Evolutionary conservation across 2,113 vertebrate species (phyloP), one percentile per base, ranked within the genome.

Genomic region (Micronisus gabar): DNA sequence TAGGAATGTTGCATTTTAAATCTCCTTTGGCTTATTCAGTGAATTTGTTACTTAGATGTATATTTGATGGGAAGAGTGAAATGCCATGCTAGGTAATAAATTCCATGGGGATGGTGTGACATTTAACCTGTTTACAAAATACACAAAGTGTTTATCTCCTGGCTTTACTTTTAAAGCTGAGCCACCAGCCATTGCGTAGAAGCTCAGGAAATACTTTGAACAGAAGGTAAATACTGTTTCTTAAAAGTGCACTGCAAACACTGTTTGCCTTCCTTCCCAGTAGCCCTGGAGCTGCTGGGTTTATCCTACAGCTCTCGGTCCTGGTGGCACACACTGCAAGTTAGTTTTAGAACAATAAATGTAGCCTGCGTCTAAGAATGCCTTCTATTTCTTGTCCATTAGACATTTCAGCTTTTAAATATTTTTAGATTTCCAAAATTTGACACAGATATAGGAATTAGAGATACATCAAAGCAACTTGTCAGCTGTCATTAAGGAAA

Each of bases 271-370:
- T 10, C 55, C 45, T 82, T 90, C 58, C 50, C 41, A 10, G 58
- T 15, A 62, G 71, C 14, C 41, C 63, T 62, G 62, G 41, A 81
- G 72, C 12, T 78, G 63, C 75, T 96, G 59, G 23, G n/a, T 91
- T 92, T 95, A 70, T 71, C 76, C 83, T 92, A 48, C 61, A 79
- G 80, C 76, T 97, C 30, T 78, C 18, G 87, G 75, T 94, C 88
- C 72, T 67, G 61, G n/a, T 66, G 34, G 15, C 34, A 59, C 73
- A 56, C 10, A 5, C 4, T 48, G 6, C 66, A 38, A 78, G 43
- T 76, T 86, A 43, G 80, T 72, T 92, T 91, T 87, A 79, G 61
- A 95, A n/a, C 55, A 88, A 9, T 52, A 84, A 78, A 56, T 53
- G 30, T 78, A 74, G 27, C 47, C 27, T 47, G 1, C 48, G 4